Evolutionary conservation across 2,888 invertebrate species (phyloP), one percentile per base, ranked within the genome.

Genomic region (Omphaloscelis lunosa): DNA sequence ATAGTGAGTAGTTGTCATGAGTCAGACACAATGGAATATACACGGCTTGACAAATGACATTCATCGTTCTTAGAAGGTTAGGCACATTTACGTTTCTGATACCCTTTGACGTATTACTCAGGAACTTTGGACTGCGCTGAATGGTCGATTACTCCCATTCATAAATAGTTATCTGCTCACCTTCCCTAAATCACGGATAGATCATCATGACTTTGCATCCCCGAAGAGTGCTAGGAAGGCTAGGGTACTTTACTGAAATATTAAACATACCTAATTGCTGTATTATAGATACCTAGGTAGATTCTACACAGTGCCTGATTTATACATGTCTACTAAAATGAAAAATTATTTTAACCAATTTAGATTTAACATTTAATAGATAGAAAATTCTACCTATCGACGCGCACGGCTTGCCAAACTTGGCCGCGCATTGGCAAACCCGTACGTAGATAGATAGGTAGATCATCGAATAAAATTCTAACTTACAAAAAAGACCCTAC

Each of bases 21-120:
- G 58, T 75, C 77, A 83, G 45, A 56, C 75, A 84, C 74, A 80
- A 84, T 80, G 68, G 76, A 23, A 59, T 72, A 72, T 53, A 69
- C 61, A 72, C 23, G 45, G 34, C 6, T 67, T 84, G 84, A 69
- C 77, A 77, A 69, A 74, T 75, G 77, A 65, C 72, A 80, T 63
- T 77, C 63, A 51, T 67, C 51, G 58, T 39, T 70, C 65, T 72
- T 59, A 45, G 34, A 78, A 65, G 71, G 62, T 72, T 58, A 56
- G 9, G 17, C 6, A 39, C 53, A 23, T 56, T 61, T 41, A n/a
- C 66, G 66, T 45, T 58, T 59, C 23, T 58, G 58, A 59, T 53
- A 67, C 27, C 34, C 15, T 59, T 58, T 59, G 51, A 72, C 45
- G 17, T 59, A 15, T 58, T 45, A 23, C 2, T 70, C 8, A 12